Conservation (phyloP, 2,113 vertebrate genomes). For the Cervus canadensis region DNA sequence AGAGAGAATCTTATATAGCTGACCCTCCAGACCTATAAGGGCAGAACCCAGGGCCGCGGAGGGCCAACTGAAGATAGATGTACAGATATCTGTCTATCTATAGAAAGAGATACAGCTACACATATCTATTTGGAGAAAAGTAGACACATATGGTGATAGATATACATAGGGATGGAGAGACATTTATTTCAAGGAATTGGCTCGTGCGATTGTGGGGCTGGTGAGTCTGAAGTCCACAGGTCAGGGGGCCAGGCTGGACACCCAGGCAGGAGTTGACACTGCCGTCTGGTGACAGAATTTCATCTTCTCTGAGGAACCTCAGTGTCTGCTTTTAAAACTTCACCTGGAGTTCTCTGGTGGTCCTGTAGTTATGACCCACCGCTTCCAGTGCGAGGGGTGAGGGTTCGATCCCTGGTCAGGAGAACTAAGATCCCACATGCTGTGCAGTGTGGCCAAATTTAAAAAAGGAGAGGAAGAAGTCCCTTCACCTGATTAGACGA, state of each 20-base stretch:
- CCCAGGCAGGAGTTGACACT: background rate
- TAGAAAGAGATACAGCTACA: background rate
- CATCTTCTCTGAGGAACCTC: background rate
- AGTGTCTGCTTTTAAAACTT: background rate
- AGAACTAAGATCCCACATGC: background rate
- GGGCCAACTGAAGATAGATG: background rate
- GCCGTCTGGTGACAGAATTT: background rate
- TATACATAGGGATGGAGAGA: background rate
- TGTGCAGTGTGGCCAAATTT: fast-evolving
- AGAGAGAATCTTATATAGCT: background rate
- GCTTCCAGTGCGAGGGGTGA: background rate
- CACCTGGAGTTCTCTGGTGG: background rate
- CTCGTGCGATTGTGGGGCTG: background rate
- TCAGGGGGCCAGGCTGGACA: background rate
- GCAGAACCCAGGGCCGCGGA: fast-evolving
- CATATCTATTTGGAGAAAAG: background rate
- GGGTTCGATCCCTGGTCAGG: fast-evolving
- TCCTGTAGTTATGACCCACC: fast-evolving
- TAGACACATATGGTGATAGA: background rate
- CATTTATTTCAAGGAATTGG: background rate
- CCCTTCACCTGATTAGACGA: background rate
- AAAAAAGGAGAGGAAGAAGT: background rate
- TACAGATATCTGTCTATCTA: background rate
- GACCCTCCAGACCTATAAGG: background rate
- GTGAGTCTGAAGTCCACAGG: background rate